phyloP scores from a whole-genome alignment of 1,140 invertebrate species.

The Asbolus verrucosus region DNA sequence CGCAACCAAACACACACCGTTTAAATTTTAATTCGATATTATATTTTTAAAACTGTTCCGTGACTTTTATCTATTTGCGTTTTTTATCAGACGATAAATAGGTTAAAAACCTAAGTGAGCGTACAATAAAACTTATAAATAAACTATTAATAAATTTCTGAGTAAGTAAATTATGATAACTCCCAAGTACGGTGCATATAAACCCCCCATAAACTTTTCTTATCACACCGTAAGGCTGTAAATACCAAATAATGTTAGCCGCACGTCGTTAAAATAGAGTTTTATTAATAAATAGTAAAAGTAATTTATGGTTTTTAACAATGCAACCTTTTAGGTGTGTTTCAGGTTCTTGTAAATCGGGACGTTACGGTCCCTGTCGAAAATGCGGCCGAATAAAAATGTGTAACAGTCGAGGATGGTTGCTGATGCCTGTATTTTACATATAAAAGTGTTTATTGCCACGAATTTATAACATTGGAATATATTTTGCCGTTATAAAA shows the following conservation, averaged over 20 bases:
- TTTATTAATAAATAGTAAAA: constrained; percentile 44
- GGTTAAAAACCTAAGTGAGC: constrained; percentile 36
- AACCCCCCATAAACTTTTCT: constrained; percentile 42
- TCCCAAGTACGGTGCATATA: constrained; percentile 36
- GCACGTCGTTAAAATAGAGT: constrained; percentile 43
- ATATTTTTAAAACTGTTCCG: constrained; percentile 6
- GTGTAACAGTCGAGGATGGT: too few relatives aligned
- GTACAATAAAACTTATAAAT: constrained; percentile 42
- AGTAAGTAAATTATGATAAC: constrained; percentile 43
- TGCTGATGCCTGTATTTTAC: background rate
- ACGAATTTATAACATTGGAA: background rate
- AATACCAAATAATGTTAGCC: constrained; percentile 44
- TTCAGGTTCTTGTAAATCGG: background rate
- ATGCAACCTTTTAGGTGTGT: constrained; percentile 17
- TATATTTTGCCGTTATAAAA: constrained; percentile 4
- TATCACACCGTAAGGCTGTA: constrained; percentile 43
- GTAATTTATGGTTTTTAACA: constrained; percentile 43
- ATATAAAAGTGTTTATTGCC: constrained; percentile 11
- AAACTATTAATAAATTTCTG: constrained; percentile 44
- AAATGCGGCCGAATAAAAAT: background rate
- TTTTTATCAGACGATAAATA: constrained; percentile 31
- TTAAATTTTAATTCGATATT: constrained; percentile 32
- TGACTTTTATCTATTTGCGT: constrained; percentile 38
- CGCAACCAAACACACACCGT: constrained; percentile 7
- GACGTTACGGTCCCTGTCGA: too few relatives aligned